phyloP scores from a whole-genome alignment of 1,140 invertebrate genomes.

The Galleria mellonella region DNA sequence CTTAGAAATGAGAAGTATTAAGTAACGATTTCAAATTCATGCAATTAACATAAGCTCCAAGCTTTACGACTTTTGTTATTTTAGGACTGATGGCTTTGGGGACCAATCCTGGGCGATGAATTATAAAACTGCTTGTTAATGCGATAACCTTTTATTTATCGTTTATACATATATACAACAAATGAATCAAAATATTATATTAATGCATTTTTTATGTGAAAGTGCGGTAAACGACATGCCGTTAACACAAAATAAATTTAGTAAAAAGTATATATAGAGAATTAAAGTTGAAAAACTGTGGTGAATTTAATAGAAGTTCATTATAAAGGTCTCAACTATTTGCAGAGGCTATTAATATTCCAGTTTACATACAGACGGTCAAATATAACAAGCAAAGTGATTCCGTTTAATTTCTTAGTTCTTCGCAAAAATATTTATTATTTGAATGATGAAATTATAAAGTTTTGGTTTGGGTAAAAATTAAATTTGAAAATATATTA shows the following conservation, averaged over 20 bases:
- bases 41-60: conserved; percentile 19
- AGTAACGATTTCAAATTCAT: conserved; percentile 18
- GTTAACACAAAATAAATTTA: too few relatives aligned
- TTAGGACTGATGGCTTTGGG: conserved; percentile 18
- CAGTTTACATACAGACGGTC: conserved; percentile 19
- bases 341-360: conserved; percentile 47
- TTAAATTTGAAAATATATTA: too few relatives aligned
- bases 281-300: conserved; percentile 16
- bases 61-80: conserved; percentile 17
- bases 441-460: too few relatives aligned
- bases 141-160: too few relatives aligned
- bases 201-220: too few relatives aligned
- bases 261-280: too few relatives aligned
- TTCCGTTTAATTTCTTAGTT: too few relatives aligned
- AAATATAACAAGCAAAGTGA: not conserved
- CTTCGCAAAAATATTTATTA: too few relatives aligned
- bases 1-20: conserved; percentile 1
- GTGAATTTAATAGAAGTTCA: conserved; percentile 38
- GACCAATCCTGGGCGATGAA: not conserved
- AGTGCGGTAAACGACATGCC: too few relatives aligned
- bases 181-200: too few relatives aligned
- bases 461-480: too few relatives aligned
- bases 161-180: too few relatives aligned
- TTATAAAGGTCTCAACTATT: conserved; percentile 50
- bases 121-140: not conserved